A percentile compares a stretch with the other conserved stretches of the same genome.
phyloP scores from a whole-genome alignment of 2,113 vertebrate species.

The Carassius carassius region DNA sequence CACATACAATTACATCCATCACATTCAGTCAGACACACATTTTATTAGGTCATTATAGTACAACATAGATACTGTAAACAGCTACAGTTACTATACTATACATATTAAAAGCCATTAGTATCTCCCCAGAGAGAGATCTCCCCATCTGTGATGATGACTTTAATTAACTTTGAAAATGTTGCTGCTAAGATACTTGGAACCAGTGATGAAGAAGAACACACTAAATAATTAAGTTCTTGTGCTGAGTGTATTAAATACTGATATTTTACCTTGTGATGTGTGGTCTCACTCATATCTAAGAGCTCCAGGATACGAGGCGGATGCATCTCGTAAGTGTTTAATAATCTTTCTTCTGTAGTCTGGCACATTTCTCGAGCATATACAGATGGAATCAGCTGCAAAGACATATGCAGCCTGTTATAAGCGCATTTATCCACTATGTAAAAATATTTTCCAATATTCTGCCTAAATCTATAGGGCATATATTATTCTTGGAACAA shows the following conservation, averaged over 20 bases:
- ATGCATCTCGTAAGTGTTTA: slow-evolving; percentile 67
- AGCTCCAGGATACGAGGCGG: slow-evolving; percentile 77
- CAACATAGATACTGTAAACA: neutral
- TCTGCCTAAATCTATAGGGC: neutral
- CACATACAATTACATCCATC: neutral
- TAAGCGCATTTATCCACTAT: neutral
- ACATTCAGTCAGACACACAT: neutral
- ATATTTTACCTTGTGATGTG: slow-evolving; percentile 82
- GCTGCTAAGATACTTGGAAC: neutral
- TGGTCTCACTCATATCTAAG: slow-evolving; percentile 75
- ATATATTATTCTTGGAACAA: neutral
- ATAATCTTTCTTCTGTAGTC: slow-evolving; percentile 78
- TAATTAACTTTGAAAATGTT: slow-evolving; percentile 26
- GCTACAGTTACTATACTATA: neutral
- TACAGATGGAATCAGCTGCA: slow-evolving; percentile 84
- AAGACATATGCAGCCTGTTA: slow-evolving; percentile 54
- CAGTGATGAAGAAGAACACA: neutral
- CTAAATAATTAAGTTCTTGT: slow-evolving; percentile 6
- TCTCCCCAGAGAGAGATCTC: neutral
- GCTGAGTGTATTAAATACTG: neutral
- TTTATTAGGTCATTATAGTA: neutral
- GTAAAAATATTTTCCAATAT: neutral
- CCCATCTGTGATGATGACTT: neutral
- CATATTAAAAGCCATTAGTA: neutral
- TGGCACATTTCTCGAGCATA: slow-evolving; percentile 84